Evolutionary conservation across 2,888 invertebrate genomes (phyloP), one percentile per base, ranked within the genome.

Genomic region (Apocheima hispidaria): DNA sequence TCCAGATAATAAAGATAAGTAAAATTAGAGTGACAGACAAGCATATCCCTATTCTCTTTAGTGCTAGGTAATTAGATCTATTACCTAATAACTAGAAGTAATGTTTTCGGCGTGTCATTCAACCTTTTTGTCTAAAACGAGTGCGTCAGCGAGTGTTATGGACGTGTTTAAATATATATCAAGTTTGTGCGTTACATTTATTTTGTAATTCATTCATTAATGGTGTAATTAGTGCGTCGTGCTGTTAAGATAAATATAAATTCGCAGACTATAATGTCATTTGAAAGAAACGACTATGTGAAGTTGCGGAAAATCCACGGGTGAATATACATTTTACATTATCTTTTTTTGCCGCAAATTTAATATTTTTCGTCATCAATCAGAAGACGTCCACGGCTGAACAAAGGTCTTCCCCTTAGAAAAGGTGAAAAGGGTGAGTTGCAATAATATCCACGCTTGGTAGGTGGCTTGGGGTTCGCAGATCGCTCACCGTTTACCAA

Each of bases 201-300:
- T 30, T 20, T 20, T 30, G 12, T 12, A n/a, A 30, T 46, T 26
- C 16, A 46, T 16, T 16, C 18, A 18, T 16, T 26, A 28, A 16
- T 16, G 20, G 44, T n/a, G 46, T 33, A 10, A 30, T 46, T 46
- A 46, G 30, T 30, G 46, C 18, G 18, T 18, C 5, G 33, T 46
- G 2, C 12, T 6, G 10, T 30, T 28, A 14, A 28, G 1, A 28
- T 1, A 3, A n/a, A 35, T 3, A 12, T 4, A n/a, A 4, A 10
- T 30, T 6, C 12, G 16, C 4, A 0, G 0, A 49, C 10, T 6
- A 44, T 38, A 28, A 58, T 58, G 58, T 38, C 58, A 10, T 46
- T 38, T 26, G 52, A 58, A 30, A 46, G 9, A 16, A 44, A 51
- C 2, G 58, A 38, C 30, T 58, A 52, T 38, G 30, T 58, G 30